Percentiles rank a stretch among this genome's conserved stretches.
phyloP scores from a whole-genome alignment of 2,888 invertebrate species.

The Malacosoma neustria region DNA sequence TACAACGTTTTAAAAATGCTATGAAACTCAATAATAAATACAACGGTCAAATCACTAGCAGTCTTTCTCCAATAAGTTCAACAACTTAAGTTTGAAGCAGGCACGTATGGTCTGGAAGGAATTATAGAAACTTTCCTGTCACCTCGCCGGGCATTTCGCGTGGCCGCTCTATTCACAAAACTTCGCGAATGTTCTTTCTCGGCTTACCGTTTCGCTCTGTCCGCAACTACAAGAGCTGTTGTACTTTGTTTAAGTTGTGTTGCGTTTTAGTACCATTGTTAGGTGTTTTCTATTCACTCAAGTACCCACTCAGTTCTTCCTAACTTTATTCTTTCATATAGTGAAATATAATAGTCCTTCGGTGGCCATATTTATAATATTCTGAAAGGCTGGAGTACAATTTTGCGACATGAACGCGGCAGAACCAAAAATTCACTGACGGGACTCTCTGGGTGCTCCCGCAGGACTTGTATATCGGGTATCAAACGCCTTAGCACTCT shows the following conservation, averaged over 20 bases:
- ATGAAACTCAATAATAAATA: no score
- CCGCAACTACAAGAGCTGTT: conserved; percentile 53
- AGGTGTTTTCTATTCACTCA: conserved; percentile 30
- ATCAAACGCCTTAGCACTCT: conserved; percentile 37
- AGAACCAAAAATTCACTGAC: conserved; percentile 35
- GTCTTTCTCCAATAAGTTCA: no score
- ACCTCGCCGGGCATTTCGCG: conserved; percentile 44
- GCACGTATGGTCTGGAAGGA: conserved; percentile 30
- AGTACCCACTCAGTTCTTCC: neutral
- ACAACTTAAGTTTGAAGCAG: conserved; percentile 34
- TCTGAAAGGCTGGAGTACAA: conserved; percentile 35
- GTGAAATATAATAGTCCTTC: conserved; percentile 2
- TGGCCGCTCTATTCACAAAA: conserved; percentile 48
- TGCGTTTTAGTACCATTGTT: conserved; percentile 46
- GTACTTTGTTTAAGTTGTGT: conserved; percentile 43
- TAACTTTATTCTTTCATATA: neutral
- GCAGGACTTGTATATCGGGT: conserved; percentile 35
- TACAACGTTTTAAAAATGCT: no score
- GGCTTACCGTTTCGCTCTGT: conserved; percentile 61
- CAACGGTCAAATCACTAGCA: no score
- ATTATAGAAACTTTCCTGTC: conserved; percentile 46
- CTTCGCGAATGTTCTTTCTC: conserved; percentile 53
- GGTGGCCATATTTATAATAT: conserved; percentile 16
- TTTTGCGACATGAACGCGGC: conserved; percentile 37
- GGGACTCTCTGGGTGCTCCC: conserved; percentile 34